phyloP scores from a whole-genome alignment of 2,113 vertebrate species.

The Neogobius melanostomus region DNA sequence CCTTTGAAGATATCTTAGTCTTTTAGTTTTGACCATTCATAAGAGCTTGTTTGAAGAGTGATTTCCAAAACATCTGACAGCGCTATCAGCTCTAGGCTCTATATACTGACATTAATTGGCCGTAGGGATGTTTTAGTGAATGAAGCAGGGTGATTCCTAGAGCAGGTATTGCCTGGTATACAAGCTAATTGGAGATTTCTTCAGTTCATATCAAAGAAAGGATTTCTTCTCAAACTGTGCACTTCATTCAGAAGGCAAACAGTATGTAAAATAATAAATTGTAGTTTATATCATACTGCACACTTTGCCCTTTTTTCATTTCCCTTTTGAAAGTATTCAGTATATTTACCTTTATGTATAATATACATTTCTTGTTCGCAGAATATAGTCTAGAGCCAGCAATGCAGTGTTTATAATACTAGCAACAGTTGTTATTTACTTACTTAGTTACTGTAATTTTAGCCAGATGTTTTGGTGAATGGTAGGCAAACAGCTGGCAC shows the following conservation, averaged over 20 bases:
- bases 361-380: no score
- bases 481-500: no score
- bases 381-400: no score
- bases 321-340: not conserved
- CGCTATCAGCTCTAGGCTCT: conserved; percentile 6
- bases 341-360: no score
- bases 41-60: conserved; percentile 22
- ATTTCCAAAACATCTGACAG: conserved; percentile 24
- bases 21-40: conserved; percentile 1
- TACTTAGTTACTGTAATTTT: no score
- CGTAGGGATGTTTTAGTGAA: not conserved
- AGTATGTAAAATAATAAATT: no score
- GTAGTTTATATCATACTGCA: not conserved
- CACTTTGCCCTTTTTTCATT: not conserved
- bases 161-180: conserved; percentile 16
- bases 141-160: conserved; percentile 17
- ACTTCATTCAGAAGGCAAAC: no score
- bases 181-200: conserved; percentile 51
- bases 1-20: conserved; percentile 10
- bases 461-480: no score
- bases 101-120: conserved; percentile 42
- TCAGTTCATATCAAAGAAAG: conserved; percentile 29
- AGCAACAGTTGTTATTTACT: no score
- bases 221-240: not conserved
- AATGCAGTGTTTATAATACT: no score